phyloP scores from a whole-genome alignment of 1,140 invertebrate genomes.

The Diachasmimorpha longicaudata region DNA sequence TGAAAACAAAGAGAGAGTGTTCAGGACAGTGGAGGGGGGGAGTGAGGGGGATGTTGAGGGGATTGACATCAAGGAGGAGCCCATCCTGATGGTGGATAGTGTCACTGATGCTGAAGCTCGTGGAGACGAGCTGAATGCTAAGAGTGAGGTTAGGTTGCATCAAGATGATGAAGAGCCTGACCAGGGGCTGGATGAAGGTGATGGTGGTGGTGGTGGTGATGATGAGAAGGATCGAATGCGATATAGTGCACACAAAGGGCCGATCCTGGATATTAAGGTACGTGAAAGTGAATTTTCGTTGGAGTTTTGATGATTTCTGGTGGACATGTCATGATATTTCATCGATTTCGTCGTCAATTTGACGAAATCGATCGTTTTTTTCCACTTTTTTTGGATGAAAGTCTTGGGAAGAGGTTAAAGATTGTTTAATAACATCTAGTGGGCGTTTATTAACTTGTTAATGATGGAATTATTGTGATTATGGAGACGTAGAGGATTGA shows the following conservation, averaged over 20 bases:
- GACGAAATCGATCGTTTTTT: too few relatives aligned
- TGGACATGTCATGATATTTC: too few relatives aligned
- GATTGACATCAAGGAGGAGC: neutral
- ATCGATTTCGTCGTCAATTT: too few relatives aligned
- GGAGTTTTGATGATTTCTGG: too few relatives aligned
- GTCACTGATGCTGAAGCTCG: neutral
- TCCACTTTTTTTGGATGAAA: too few relatives aligned
- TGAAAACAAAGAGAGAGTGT: too few relatives aligned
- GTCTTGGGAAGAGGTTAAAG: too few relatives aligned
- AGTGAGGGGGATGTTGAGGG: neutral
- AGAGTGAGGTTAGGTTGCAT: neutral
- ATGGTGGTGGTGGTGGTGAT: neutral
- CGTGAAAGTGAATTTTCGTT: slow-evolving; percentile 27
- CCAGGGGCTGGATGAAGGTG: neutral
- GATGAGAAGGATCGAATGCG: slow-evolving; percentile 21
- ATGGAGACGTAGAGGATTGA: too few relatives aligned
- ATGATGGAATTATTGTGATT: too few relatives aligned
- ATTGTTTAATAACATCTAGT: too few relatives aligned
- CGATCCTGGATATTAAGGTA: slow-evolving; percentile 62
- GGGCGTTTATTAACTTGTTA: too few relatives aligned
- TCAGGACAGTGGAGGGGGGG: neutral
- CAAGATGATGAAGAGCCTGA: neutral
- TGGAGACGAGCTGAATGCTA: neutral
- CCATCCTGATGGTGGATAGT: neutral
- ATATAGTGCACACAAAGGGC: slow-evolving; percentile 56